Evolutionary conservation across 2,888 invertebrate genomes (phyloP).

Genomic region (Oscheius myriophilus): DNA sequence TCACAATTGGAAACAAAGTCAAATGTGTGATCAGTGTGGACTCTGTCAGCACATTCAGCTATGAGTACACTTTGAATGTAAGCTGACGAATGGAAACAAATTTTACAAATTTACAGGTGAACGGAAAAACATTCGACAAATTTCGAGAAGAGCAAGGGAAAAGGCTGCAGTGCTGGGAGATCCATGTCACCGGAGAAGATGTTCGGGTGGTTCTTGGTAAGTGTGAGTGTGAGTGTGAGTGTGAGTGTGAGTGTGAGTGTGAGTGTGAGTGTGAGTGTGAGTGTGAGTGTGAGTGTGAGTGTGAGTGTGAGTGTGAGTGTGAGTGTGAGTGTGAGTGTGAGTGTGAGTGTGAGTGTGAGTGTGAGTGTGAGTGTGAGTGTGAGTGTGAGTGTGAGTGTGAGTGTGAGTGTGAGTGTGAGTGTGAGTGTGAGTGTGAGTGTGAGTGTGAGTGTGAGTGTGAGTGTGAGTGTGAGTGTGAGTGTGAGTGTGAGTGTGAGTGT

Average conservation of each 20-base stretch:
- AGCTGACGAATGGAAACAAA: neutral
- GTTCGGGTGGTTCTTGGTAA: constrained; percentile 81
- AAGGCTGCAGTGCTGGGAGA: constrained; percentile 81
- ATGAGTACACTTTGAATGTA: constrained; percentile 81
- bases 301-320: constrained; percentile 72
- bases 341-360: constrained; percentile 72
- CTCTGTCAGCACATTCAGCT: constrained; percentile 80
- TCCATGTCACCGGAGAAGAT: constrained; percentile 72
- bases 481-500: constrained; percentile 71
- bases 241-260: constrained; percentile 71
- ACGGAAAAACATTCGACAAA: constrained; percentile 83
- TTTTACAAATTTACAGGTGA: constrained; percentile 74
- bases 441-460: constrained; percentile 72
- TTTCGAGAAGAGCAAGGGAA: constrained; percentile 84
- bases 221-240: neutral
- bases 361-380: constrained; percentile 71
- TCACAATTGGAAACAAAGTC: constrained; percentile 73
- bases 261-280: constrained; percentile 33
- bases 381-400: constrained; percentile 33
- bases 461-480: constrained; percentile 72
- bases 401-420: constrained; percentile 72
- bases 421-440: constrained; percentile 72
- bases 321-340: constrained; percentile 72
- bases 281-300: constrained; percentile 72
- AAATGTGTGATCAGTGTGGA: constrained; percentile 74